Base-by-base conservation (phyloP, 30 jellyfish, hydroid and myxozoan genomes). In the Chrysaora quinquecirrha region DNA sequence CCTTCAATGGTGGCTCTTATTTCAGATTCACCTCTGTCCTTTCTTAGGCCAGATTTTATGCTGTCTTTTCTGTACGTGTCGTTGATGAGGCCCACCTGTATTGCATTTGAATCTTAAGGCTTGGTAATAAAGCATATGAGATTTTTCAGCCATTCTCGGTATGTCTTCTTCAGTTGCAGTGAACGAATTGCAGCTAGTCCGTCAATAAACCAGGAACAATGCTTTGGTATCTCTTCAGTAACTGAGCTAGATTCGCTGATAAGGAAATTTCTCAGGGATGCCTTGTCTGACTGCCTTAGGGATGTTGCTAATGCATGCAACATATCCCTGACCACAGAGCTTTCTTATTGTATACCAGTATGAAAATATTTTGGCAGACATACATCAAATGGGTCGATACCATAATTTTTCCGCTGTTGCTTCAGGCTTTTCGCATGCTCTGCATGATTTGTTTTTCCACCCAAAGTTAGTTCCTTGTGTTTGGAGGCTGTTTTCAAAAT, bases 391-490 rank as follows among this genome's bases (percentile, higher is more conserved):
- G 85, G 85, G 48, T 20, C 75, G 16, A 48, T 34, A 24, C 75
- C 85, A 73, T 73, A 73, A 0, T 49, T 29, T 27, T 28, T 20
- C 32, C 46, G 75, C 60, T 73, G 47, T 11, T 18, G 9, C 60
- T 54, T 73, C 29, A 49, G 33, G 28, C 34, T 69, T 12, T 21
- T 35, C 14, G 34, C 81, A 30, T 69, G 81, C 4, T 69, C 29
- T 3, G 32, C 11, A 29, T 60, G 80, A 1, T 27, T 62, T 64
- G 18, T 12, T 62, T 60, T 33, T 0, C 84, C 71, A 18, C 71
- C 69, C 1, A 34, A 49, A 3, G 85, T 78, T 1, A 65, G 16
- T 78, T 78, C 89, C 24, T 78, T 78, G 71, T 78, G 89, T 33
- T 69, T 69, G 18, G 81, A 69, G 22, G 66, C 20, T 1, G 81